Evolutionary conservation across 2,797 vertebrate genomes (phyloP), one percentile per base, ranked within the genome.

Genomic region (Pseudopleuronectes americanus): DNA sequence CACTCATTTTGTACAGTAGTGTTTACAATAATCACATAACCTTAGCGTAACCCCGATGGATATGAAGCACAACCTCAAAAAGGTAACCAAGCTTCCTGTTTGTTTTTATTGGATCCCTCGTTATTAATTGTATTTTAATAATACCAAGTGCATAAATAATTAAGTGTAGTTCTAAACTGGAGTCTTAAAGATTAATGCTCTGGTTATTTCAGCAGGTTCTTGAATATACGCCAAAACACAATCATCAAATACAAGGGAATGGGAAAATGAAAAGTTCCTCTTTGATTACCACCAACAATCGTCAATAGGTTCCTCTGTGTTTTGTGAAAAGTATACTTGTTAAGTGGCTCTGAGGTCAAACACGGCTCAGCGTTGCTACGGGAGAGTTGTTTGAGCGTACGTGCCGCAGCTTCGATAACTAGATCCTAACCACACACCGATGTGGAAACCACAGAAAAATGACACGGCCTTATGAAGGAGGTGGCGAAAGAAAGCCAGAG

Each of bases 161-260:
- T 26, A 78, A 79, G 73, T 68, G 75, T 47, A 66, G 52, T 0
- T 1, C 60, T 71, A 76, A 80, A 84, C 61, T 68, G 60, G 71
- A 84, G 67, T 75, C 73, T 85, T 73, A 80, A 83, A 89, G 87
- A 89, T 89, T 68, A 84, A 88, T 89, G 74, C 69, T 23, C 38
- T 17, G 24, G 64, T 79, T 69, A 76, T 79, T 85, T 81, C 63
- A 82, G 71, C 78, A 86, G 87, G 80, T 85, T 73, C 65, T 77
- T 58, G 72, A 81, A 76, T 19, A 12, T 79, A 72, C 43, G 75
- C 48, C 59, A 81, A 91, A 85, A 82, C 82, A 53, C 84, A 89
- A 84, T 36, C 65, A 81, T 75, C 51, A 57, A 74, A 85, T 74
- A 1, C 36, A 26, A 58, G 76, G 74, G 77, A 88, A 89, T 73